phyloP scores from a whole-genome alignment of 2,888 invertebrate species.

The Scrobipalpa atriplicella region DNA sequence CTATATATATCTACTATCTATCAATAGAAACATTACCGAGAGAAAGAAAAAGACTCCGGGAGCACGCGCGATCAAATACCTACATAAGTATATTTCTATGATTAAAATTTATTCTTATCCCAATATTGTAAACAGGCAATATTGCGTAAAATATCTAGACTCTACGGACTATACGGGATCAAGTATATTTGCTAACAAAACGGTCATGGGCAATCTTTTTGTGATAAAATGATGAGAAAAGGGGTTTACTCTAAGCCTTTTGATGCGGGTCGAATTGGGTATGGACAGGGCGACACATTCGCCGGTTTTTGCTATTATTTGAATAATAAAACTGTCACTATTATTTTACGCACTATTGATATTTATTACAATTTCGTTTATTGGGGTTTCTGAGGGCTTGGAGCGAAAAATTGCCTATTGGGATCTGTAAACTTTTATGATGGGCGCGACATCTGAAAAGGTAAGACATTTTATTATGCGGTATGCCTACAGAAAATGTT shows the following conservation, averaged over 20 bases:
- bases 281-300: conserved; percentile 74
- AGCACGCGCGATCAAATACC: no score
- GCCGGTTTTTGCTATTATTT: conserved; percentile 75
- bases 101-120: neutral
- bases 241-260: conserved; percentile 77
- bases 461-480: no score
- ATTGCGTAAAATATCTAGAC: conserved; percentile 20
- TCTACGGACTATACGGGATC: conserved; percentile 62
- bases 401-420: conserved; percentile 23
- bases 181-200: conserved; percentile 75
- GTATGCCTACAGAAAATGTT: no score
- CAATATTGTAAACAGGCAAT: conserved; percentile 1
- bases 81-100: neutral
- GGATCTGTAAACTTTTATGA: neutral
- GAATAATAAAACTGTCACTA: conserved; percentile 77
- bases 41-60: no score
- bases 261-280: conserved; percentile 80
- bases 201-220: conserved; percentile 74
- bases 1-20: no score
- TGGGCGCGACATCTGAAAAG: neutral
- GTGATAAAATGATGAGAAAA: conserved; percentile 77
- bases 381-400: conserved; percentile 10
- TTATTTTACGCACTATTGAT: conserved; percentile 66
- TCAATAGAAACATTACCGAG: no score
- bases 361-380: conserved; percentile 55